A percentile compares a stretch with the other conserved stretches of the same genome.
These are phyloP conservation scores for Pampus argenteus DNA, from an alignment of 2,797 vertebrate species.

Conservation along the genomic window DNA sequence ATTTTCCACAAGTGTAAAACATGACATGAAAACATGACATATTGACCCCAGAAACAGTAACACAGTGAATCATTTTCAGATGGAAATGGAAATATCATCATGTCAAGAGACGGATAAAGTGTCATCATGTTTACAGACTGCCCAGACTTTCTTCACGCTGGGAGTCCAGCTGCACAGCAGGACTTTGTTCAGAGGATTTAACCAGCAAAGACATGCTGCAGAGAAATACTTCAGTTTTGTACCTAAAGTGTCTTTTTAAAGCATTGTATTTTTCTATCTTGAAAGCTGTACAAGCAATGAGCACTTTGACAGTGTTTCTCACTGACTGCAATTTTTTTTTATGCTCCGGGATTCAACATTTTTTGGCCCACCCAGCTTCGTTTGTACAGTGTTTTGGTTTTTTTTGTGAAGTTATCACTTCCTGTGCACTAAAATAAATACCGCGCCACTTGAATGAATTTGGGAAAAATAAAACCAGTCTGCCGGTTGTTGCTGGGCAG, in stretches of 20 bases:
- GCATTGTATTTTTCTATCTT: constrained; percentile 34
- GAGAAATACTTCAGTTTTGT: constrained; percentile 10
- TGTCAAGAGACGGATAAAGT: constrained; percentile 9
- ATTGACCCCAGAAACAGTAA: constrained; percentile 9
- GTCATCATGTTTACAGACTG: constrained; percentile 69
- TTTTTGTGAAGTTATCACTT: neutral
- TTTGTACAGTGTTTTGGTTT: neutral
- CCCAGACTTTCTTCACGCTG: constrained; percentile 1
- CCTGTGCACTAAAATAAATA: neutral
- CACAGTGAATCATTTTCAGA: neutral
- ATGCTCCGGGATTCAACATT: neutral
- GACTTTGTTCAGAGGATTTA: constrained; percentile 26
- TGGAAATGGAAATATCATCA: neutral
- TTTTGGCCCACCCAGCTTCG: neutral
- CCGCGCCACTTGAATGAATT: neutral
- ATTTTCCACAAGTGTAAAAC: constrained; percentile 5
- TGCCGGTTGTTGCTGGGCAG: neutral
- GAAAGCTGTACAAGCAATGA: constrained; percentile 2
- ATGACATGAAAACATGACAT: neutral
- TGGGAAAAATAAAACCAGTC: neutral
- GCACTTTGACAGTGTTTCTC: constrained; percentile 18
- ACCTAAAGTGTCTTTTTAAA: constrained; percentile 24
- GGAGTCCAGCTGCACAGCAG: constrained; percentile 41
- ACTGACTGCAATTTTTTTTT: neutral
- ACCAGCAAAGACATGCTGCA: constrained; percentile 29